Base-by-base conservation (phyloP, 2,113 vertebrate genomes). In the Lepus americanus region DNA sequence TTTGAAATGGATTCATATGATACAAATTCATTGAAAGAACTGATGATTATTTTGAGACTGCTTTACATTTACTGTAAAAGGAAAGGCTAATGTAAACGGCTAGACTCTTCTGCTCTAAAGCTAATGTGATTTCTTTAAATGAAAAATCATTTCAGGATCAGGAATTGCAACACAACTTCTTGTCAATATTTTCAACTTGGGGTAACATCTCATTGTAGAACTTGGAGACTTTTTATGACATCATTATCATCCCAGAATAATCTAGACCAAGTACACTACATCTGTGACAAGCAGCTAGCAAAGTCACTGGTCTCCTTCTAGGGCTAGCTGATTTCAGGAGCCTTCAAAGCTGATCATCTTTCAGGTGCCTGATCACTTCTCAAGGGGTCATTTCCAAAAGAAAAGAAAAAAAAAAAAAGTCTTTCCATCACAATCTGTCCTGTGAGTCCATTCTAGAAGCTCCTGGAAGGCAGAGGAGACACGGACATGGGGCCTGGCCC, bases 291-390 rank as follows among this genome's bases (percentile, higher is more conserved):
- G 87, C 66, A 91, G 82, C 86, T 96, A 83, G 92, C 91, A 89
- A 80, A 97, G 94, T 78, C 90, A 92, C 78, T 90, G 59, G 73
- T 80, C 81, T 92, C 29, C 51, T 86, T 0, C 44, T 61, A 78
- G 36, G 96, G 94, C 89, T 92, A 92, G 63, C 78, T 89, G 84
- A 95, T 94, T 97, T 95, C 92, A 95, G 96, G 96, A 96, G 97
- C 97, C 97, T 97, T 97, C 87, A 92, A 72, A 96, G 94, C 86
- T 91, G 74, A 59, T 67, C 69, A n/a, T 93, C 95, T 92, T 93
- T 95, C 63, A 77, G 81, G 78, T 85, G 76, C 93, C 83, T 93
- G 78, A 59, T 74, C 74, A 87, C 63, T 94, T 88, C 61, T 96
- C n/a, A 82, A 80, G 33, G 79, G 44, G 55, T 74, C 86, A 87